These are phyloP conservation scores for Crypturellus undulatus DNA, from an alignment of 2,113 vertebrate genomes.

Conservation along the genomic window DNA sequence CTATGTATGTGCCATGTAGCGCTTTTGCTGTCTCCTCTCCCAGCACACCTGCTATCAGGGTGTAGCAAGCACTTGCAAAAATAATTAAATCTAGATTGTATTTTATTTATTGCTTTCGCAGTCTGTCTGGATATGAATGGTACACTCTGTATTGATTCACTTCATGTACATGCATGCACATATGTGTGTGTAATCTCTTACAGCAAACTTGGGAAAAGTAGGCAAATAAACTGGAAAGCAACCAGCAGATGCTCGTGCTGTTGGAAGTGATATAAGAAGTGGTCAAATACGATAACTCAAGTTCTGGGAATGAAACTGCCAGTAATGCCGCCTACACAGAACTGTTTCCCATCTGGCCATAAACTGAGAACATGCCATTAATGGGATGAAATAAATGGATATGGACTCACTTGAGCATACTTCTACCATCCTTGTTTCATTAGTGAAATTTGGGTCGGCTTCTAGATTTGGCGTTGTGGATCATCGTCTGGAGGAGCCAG, in stretches of 20 bases:
- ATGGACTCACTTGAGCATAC: background rate
- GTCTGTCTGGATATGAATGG: background rate
- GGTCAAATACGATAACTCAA: background rate
- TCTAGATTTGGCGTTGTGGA: background rate
- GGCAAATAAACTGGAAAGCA: background rate
- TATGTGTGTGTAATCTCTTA: background rate
- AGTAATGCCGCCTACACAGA: background rate
- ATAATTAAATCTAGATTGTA: too few relatives aligned
- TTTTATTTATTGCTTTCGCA: background rate
- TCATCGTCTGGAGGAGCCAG: background rate
- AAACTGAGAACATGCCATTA: background rate
- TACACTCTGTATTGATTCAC: background rate
- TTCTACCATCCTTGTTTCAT: background rate
- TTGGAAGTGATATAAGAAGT: background rate
- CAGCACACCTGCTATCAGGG: background rate
- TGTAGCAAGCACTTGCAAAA: background rate
- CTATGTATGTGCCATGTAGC: background rate
- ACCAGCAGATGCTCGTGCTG: background rate
- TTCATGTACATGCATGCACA: background rate
- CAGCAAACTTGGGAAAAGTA: background rate
- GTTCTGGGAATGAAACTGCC: background rate
- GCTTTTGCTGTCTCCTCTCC: background rate
- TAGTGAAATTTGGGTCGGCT: background rate
- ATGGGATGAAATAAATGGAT: background rate
- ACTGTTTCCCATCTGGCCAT: background rate